phyloP scores from a whole-genome alignment of 2,797 vertebrate species.

The Vireo griseus region DNA sequence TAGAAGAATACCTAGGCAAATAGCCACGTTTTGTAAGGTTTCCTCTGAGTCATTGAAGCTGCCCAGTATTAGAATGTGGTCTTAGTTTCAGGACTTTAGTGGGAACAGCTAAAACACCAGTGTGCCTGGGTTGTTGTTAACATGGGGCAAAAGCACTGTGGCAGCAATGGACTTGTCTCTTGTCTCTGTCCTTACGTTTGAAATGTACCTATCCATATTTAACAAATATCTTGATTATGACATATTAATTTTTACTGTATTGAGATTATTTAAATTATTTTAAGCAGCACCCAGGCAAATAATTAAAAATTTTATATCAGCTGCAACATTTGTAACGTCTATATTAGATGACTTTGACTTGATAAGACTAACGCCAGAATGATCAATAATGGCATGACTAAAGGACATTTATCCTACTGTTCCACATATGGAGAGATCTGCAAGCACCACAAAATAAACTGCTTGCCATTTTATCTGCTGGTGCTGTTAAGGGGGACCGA shows the following conservation, averaged over 20 bases:
- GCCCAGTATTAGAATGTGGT: background rate
- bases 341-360: constrained; percentile 1
- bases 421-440: constrained; percentile 2
- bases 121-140: background rate
- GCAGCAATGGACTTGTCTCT: background rate
- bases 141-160: background rate
- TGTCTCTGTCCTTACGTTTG: background rate
- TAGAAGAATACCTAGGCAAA: background rate
- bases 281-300: background rate
- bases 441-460: constrained; percentile 22
- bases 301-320: background rate
- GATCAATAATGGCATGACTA: constrained; percentile 12
- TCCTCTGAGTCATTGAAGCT: background rate
- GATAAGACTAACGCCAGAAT: constrained; percentile 9
- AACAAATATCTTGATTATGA: background rate
- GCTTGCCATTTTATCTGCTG: constrained; percentile 21
- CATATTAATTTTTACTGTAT: background rate
- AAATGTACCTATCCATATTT: background rate
- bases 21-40: background rate
- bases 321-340: background rate
- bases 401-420: background rate
- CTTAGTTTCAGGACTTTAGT: background rate
- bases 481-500: constrained; percentile 15
- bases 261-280: background rate
- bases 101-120: background rate